Evolutionary conservation across 2,113 vertebrate species (phyloP), one percentile per base, ranked within the genome.

Genomic region (Steatornis caripensis): DNA sequence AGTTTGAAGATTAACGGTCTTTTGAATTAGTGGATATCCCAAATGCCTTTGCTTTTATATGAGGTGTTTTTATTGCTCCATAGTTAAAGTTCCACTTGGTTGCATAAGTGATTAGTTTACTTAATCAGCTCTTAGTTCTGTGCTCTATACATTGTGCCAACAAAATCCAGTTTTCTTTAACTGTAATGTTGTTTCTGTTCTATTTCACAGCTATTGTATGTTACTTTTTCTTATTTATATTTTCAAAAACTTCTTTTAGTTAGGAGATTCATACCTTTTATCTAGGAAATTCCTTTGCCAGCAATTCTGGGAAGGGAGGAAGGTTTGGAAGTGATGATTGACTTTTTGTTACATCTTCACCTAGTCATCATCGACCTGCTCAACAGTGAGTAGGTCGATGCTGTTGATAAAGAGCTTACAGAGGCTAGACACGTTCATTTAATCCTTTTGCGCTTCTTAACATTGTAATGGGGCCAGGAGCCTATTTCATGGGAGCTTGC

Each of bases 1-100:
- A 87, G 94, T 91, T 97, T 97, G 97, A 97, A 97, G 95, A 97
- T 97, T 97, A 97, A 96, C 95, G 93, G 87, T 94, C 89, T 78
- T 95, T 95, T 96, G 94, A 96, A 92, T 91, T 95, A 96, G 90
- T 91, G 89, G 89, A 79, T 97, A 93, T 95, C 88, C 81, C 8
- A 6, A 96, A 96, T 97, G 95, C 94, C 84, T 97, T 93, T 95
- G 91, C 81, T 62, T 95, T 95, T 96, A 93, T 95, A 83, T 88
- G 92, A 96, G 74, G 87, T 94, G 95, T 92, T 96, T 96, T 96
- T 95, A 92, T 95, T 97, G 89, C 86, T 93, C 84, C 55, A n/a
- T 87, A 91, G 97, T 92, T 96, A 87, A 96, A 95, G 94, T 95
- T 97, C 92, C 92, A 95, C 93, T 95, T 88, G 78, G 78, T 96